Percentiles rank a stretch among this genome's conserved stretches.
phyloP scores from a whole-genome alignment of 2,113 vertebrate genomes.

The Osmerus mordax region DNA sequence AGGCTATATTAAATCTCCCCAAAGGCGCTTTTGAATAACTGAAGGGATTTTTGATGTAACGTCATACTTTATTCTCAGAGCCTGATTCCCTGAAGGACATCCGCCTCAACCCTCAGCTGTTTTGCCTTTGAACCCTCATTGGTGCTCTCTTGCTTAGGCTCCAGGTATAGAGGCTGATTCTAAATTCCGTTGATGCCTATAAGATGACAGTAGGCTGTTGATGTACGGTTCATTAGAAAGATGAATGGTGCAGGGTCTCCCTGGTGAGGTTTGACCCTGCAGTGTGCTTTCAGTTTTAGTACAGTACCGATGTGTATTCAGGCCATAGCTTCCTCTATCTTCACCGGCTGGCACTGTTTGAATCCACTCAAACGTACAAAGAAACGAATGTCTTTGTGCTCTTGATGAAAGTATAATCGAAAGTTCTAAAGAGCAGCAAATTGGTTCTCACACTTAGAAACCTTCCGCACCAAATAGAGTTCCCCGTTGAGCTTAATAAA shows the following conservation, averaged over 20 bases:
- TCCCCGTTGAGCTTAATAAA: neutral
- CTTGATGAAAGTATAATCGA: too few relatives aligned
- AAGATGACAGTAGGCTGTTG: slow-evolving; percentile 36
- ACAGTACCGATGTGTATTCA: slow-evolving; percentile 33
- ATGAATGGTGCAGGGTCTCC: slow-evolving; percentile 45
- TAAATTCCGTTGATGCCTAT: slow-evolving; percentile 11
- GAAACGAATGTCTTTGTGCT: too few relatives aligned
- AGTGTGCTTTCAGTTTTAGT: neutral
- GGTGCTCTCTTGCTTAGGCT: slow-evolving; percentile 24
- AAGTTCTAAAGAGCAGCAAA: too few relatives aligned
- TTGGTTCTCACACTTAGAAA: too few relatives aligned
- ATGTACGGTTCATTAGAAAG: slow-evolving; percentile 54
- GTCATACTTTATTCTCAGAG: slow-evolving; percentile 44
- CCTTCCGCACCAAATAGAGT: neutral
- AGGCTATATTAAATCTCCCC: slow-evolving; percentile 35
- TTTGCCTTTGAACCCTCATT: slow-evolving; percentile 53
- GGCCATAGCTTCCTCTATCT: slow-evolving; percentile 10
- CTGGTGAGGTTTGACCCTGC: slow-evolving; percentile 29
- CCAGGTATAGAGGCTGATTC: slow-evolving; percentile 35
- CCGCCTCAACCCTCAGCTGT: slow-evolving; percentile 27
- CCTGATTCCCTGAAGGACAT: slow-evolving; percentile 15
- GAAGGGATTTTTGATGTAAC: slow-evolving; percentile 39
- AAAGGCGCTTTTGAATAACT: slow-evolving; percentile 44
- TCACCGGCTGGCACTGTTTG: neutral
- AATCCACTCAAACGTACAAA: too few relatives aligned